Percentiles rank a stretch among this genome's conserved stretches.
Conservation (phyloP, 2,113 vertebrate genomes). For the Paracanthobrama guichenoti region DNA sequence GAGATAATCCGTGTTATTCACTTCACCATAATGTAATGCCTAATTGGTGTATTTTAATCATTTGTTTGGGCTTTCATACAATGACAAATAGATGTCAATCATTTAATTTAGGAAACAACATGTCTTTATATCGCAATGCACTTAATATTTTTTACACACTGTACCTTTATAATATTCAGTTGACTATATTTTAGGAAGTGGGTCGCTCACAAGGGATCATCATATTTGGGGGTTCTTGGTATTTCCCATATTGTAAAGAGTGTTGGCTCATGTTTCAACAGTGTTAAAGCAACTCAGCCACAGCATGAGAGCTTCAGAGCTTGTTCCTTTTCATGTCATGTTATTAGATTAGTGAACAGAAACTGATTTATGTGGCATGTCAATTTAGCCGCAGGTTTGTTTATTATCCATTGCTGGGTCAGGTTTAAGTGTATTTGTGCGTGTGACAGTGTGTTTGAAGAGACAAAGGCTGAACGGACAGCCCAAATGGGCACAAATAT, state of each 20-base stretch:
- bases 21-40: no score
- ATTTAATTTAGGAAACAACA: background rate
- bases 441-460: slow-evolving; percentile 28
- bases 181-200: background rate
- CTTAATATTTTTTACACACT: background rate
- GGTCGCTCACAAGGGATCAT: background rate
- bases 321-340: slow-evolving; percentile 21
- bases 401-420: slow-evolving; percentile 51
- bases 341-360: slow-evolving; percentile 44
- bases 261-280: background rate
- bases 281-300: background rate
- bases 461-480: slow-evolving; percentile 34
- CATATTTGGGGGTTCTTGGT: background rate
- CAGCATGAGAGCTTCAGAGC: background rate
- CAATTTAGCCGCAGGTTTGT: slow-evolving; percentile 51
- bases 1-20: no score
- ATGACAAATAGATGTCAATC: background rate
- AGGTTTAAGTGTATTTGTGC: slow-evolving; percentile 48
- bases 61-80: background rate
- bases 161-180: background rate
- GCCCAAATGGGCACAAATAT: slow-evolving; percentile 43
- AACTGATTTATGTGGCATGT: slow-evolving; percentile 45
- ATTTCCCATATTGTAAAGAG: background rate
- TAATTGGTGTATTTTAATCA: no score
- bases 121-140: background rate